Evolutionary conservation across 2,888 invertebrate genomes (phyloP).

Genomic region (Antheraea assamensis): DNA sequence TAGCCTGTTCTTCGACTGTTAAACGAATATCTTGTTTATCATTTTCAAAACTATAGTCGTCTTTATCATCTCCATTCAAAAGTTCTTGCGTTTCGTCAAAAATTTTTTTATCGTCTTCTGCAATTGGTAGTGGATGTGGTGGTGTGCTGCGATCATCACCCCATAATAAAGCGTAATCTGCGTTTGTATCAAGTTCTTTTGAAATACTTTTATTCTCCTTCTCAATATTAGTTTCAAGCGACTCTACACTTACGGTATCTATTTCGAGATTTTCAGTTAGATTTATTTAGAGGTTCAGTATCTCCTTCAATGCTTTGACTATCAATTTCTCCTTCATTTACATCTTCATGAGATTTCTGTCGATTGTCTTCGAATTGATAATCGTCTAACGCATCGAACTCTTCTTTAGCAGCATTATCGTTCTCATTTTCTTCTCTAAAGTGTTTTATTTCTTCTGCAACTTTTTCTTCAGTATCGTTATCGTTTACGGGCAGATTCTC

Average conservation of each 20-base stretch:
- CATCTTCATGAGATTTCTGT: slow-evolving; percentile 31
- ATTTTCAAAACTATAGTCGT: slow-evolving; percentile 28
- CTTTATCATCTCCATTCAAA: slow-evolving; percentile 34
- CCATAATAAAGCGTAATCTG: slow-evolving; percentile 34
- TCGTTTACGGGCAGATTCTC: slow-evolving; percentile 20
- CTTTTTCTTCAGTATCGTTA: slow-evolving; percentile 26
- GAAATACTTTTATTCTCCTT: slow-evolving; percentile 25
- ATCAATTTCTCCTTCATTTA: slow-evolving; percentile 24
- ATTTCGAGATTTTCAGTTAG: slow-evolving; percentile 14
- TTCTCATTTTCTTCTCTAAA: slow-evolving; percentile 27
- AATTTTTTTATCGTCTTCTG: slow-evolving; percentile 36
- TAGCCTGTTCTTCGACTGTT: slow-evolving; percentile 26
- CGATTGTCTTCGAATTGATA: slow-evolving; percentile 67
- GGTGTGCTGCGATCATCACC: slow-evolving; percentile 32
- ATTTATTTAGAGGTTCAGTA: slow-evolving; percentile 14
- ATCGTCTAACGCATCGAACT: slow-evolving; percentile 23
- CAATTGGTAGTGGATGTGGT: slow-evolving; percentile 28
- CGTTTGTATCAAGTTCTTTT: slow-evolving; percentile 25
- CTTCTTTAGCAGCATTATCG: slow-evolving; percentile 27
- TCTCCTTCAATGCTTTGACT: background rate
- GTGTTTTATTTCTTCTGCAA: slow-evolving; percentile 29
- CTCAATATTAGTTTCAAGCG: slow-evolving; percentile 22
- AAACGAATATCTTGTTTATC: slow-evolving; percentile 22
- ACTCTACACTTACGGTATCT: slow-evolving; percentile 23
- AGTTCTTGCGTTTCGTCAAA: slow-evolving; percentile 40